Evolutionary conservation across 2,113 vertebrate species (phyloP), one percentile per base, ranked within the genome.

Genomic region (Ranitomeya imitator): DNA sequence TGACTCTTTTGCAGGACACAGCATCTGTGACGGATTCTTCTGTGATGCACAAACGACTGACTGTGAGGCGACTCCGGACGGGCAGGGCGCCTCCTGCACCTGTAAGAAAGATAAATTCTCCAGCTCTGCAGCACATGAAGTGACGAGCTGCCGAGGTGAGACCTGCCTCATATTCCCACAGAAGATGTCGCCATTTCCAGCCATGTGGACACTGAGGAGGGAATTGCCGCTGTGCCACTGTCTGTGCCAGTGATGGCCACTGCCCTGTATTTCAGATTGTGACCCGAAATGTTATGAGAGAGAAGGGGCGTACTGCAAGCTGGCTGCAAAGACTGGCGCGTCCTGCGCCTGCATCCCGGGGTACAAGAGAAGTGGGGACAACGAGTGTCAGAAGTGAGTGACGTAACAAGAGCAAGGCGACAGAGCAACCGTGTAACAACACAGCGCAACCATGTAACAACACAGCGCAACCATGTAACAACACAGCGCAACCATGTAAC

Each of bases 281-380:
- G 0, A 6, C 2, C 0, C 1, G 0, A 0, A 0, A 2, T 96
- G 95, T 89, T 55, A 3, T 0, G 0, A 3, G 3, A 0, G 0
- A 0, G 0, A 3, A 0, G 4, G 86, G 0, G 18, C 9, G 19
- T 89, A 90, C 15, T 96, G 95, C 19, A 0, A 52, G 7, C 0
- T 7, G 67, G 0, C 2, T 0, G 0, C 6, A 0, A 0, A 0
- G 0, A 0, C 0, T 0, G 6, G 1, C 1, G 0, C 0, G 0
- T 1, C 26, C 0, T 96, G 95, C 5, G 0, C 0, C 2, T 96
- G 95, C 59, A 7, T 87, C 55, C 0, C 19, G 0, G 85, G 92
- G 65, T 94, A 85, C 8, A 0, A 6, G 45, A 0, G 0, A 0
- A 0, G 60, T 0, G 0, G 0, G 4, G 1, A 0, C 3, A 0